Base-by-base conservation (phyloP, 2,888 invertebrate genomes). In the Carterocephalus palaemon region DNA sequence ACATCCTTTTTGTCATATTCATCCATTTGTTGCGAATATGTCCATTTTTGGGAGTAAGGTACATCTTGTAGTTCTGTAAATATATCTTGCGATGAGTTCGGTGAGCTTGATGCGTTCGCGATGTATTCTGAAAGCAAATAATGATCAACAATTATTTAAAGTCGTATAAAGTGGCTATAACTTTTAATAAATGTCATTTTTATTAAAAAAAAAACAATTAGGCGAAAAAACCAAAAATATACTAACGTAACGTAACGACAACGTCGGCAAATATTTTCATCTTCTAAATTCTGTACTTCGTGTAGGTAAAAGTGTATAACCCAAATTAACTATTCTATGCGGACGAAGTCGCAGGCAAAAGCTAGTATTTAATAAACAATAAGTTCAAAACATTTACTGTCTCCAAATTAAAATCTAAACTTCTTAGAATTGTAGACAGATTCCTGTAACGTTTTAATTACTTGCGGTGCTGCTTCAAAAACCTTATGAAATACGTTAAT, bases 1-100 rank as follows among this genome's bases (percentile, higher is more conserved):
- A 24, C 24, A 24, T 24, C 24, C 24, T 24, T 24, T 24, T 24
- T 24, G 24, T 24, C 24, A 24, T 24, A 24, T 24, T 24, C 24
- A 24, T 24, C 24, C 24, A 24, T 24, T 24, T 24, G 24, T 24
- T 24, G 24, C 24, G 24, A 24, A 24, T 24, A 24, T 24, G 24
- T 24, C 24, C 24, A 24, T 24, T 24, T 24, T 24, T 24, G 24
- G 24, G 24, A 24, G 24, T 24, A 24, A 24, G 24, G 24, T 24
- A 24, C 24, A 24, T 24, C 24, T 24, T 24, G 24, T 24, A 24
- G 24, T 24, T 24, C 24, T 24, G 24, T 24, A 24, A 24, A 24
- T 24, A 24, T 24, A 24, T 24, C 24, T 24, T 24, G 24, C 24
- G 24, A 24, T 24, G 24, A 24, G 24, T 24, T 24, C 24, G 24